These are phyloP conservation scores for Alexandromys fortis DNA, from an alignment of 2,113 vertebrate species.

Conservation along the genomic window DNA sequence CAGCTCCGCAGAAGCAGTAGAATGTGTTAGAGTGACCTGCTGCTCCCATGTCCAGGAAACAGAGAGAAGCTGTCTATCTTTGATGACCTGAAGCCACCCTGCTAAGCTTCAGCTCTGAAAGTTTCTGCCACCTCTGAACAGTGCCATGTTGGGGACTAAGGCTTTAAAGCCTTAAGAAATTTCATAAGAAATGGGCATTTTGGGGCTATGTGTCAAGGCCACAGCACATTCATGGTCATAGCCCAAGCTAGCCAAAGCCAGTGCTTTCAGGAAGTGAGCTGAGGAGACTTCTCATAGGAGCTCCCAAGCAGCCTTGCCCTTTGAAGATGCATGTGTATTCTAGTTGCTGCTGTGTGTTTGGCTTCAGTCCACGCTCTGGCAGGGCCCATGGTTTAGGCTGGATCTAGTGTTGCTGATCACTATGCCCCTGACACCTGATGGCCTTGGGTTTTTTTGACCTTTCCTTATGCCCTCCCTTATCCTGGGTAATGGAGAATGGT, in stretches of 20 bases:
- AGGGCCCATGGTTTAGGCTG: neutral
- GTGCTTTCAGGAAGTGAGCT: neutral
- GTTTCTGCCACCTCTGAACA: neutral
- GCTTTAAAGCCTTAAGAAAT: neutral
- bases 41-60: neutral
- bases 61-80: no score
- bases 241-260: neutral
- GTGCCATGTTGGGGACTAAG: neutral
- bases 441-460: neutral
- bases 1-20: no score
- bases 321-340: neutral
- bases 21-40: no score
- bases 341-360: neutral
- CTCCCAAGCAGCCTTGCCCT: neutral
- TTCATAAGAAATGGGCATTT: neutral
- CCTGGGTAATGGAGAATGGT: neutral
- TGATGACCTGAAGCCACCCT: neutral
- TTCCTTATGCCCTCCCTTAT: neutral
- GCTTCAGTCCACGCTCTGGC: neutral
- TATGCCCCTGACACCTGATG: neutral
- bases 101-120: neutral
- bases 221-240: neutral
- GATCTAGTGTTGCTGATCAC: neutral
- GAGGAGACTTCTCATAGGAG: neutral
- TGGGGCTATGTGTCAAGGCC: neutral